Conservation (phyloP, 2,113 vertebrate species). For the Microcebus lehilahytsara region DNA sequence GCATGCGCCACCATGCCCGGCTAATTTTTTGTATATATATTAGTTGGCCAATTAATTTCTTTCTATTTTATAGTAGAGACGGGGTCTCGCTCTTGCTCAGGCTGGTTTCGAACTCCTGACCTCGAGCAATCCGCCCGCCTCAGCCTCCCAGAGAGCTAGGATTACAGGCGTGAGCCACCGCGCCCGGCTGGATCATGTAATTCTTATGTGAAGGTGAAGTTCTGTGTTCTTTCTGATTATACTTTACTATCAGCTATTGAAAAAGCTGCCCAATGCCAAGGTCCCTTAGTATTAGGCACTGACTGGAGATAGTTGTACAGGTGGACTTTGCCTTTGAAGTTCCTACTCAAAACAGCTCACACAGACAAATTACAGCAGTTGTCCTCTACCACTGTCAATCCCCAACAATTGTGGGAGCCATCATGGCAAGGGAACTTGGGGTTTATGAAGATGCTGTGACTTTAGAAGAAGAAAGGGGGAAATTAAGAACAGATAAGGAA, state of each 20-base stretch:
- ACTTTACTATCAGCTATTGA: background rate
- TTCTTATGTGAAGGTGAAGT: background rate
- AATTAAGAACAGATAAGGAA: background rate
- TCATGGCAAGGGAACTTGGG: background rate
- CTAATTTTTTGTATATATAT: too few relatives aligned
- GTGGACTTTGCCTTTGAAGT: too few relatives aligned
- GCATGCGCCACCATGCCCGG: too few relatives aligned
- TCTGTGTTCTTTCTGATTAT: background rate
- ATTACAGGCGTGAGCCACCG: too few relatives aligned
- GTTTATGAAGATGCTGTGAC: background rate
- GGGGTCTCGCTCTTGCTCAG: too few relatives aligned
- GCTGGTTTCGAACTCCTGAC: too few relatives aligned
- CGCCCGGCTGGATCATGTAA: too few relatives aligned
- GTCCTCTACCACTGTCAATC: rapidly evolving
- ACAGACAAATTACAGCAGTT: background rate
- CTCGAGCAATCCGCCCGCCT: too few relatives aligned
- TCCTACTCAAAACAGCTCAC: background rate
- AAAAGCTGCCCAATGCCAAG: background rate
- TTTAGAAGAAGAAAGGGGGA: background rate
- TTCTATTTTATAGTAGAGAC: too few relatives aligned
- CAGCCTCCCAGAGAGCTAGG: too few relatives aligned
- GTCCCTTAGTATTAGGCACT: background rate
- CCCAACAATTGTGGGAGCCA: background rate
- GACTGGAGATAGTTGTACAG: background rate
- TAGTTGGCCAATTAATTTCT: too few relatives aligned